Evolutionary conservation across 2,888 invertebrate species (phyloP), one percentile per base, ranked within the genome.

Genomic region (Laspeyria flexula): DNA sequence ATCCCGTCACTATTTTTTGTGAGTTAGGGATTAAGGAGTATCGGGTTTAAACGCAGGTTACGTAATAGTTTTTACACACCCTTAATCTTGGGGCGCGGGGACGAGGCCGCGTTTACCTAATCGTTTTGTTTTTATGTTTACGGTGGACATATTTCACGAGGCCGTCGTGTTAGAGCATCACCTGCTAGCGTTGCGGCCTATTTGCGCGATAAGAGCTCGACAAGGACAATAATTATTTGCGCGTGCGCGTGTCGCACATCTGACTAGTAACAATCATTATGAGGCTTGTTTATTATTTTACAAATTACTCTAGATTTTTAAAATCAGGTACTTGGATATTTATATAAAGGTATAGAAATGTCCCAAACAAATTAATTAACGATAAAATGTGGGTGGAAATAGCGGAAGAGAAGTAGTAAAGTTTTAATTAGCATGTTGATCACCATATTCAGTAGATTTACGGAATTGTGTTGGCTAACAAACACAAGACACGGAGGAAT

Each of bases 1-100:
- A 86, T 81, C 81, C 81, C 73, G 65, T 63, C 68, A 74, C 67
- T 60, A 71, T 86, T 90, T 89, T 90, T 87, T 89, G 78, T 85
- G 74, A 60, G 53, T 55, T 31, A 37, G 56, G 82, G 85, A 88
- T 89, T 88, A 88, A 75, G 77, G 84, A 79, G 83, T 84, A 88
- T 86, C 84, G 83, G 80, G 81, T 83, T 69, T 90, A 90, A 90
- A 83, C 80, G 84, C 83, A 82, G 86, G 86, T 90, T 90, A 83
- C 83, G 82, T 89, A 88, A 90, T 85, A 83, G 85, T 83, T 88
- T 83, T 85, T 85, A 89, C 86, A 86, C 87, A 83, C 87, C 86
- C 83, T 83, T 82, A 85, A 88, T 90, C 83, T 82, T 69, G 64
- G 21, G 41, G 29, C 54, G 62, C 64, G 41, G 48, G 65, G 69